phyloP scores from a whole-genome alignment of 2,113 vertebrate species.

The Naja naja region DNA sequence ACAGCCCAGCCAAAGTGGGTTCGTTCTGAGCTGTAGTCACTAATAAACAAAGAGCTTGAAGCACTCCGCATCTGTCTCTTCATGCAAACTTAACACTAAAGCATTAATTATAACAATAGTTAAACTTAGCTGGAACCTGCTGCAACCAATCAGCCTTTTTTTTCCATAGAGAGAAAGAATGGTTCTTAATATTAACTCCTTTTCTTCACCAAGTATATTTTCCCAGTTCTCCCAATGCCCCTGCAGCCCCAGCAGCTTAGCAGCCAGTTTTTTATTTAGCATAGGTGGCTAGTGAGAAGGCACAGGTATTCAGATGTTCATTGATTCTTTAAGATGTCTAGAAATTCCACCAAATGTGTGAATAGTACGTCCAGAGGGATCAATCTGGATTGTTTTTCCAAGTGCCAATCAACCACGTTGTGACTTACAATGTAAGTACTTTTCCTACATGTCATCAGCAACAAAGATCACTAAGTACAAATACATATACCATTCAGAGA shows the following conservation, averaged over 20 bases:
- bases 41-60: no score
- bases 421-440: not conserved
- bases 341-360: not conserved
- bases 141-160: not conserved
- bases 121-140: not conserved
- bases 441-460: not conserved
- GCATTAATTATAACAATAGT: not conserved
- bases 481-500: not conserved
- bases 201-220: not conserved
- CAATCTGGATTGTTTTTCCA: not conserved
- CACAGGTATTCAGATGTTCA: not conserved
- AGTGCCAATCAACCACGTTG: not conserved
- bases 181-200: not conserved
- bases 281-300: not conserved
- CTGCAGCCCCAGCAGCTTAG: not conserved
- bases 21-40: no score
- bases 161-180: not conserved
- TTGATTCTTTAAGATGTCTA: not conserved
- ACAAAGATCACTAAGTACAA: not conserved
- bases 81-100: no score
- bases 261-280: not conserved
- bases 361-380: not conserved
- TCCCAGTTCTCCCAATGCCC: not conserved
- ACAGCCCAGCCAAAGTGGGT: no score
- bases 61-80: no score